Conservation (phyloP, 2,888 invertebrate genomes). For the Linyphia triangularis region DNA sequence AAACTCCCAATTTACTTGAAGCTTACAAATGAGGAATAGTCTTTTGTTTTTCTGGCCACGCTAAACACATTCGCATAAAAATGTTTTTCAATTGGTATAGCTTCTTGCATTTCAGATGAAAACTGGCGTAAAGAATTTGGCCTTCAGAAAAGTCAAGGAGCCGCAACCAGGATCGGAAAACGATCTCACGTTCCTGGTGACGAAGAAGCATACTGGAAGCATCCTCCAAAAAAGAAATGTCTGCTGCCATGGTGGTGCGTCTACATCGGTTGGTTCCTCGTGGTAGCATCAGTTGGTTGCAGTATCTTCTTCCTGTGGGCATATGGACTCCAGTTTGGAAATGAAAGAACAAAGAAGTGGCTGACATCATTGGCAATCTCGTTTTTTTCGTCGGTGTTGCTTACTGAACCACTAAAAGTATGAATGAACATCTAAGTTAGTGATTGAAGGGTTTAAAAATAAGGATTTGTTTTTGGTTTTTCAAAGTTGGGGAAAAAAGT, state of each 20-base stretch:
- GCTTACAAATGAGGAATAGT: too few relatives aligned
- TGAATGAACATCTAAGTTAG: neutral
- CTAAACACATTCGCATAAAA: too few relatives aligned
- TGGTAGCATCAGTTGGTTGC: constrained; percentile 78
- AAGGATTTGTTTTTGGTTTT: neutral
- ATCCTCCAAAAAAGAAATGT: constrained; percentile 50
- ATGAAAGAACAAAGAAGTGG: constrained; percentile 81
- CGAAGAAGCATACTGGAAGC: constrained; percentile 25
- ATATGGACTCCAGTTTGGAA: constrained; percentile 81
- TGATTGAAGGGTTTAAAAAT: neutral
- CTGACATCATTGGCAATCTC: constrained; percentile 81
- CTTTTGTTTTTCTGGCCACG: too few relatives aligned
- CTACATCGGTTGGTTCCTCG: constrained; percentile 80
- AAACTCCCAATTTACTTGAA: too few relatives aligned
- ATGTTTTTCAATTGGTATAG: too few relatives aligned
- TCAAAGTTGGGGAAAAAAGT: neutral
- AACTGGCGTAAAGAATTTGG: constrained; percentile 59
- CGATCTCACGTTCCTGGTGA: neutral
- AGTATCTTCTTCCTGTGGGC: constrained; percentile 80
- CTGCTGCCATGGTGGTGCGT: constrained; percentile 76
- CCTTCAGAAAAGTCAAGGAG: neutral
- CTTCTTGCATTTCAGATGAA: constrained; percentile 43
- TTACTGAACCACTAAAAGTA: constrained; percentile 82
- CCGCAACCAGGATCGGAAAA: neutral
- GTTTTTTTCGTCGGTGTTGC: constrained; percentile 81